Base-by-base conservation (phyloP, 2,797 vertebrate genomes). In the Protonibea diacanthus region DNA sequence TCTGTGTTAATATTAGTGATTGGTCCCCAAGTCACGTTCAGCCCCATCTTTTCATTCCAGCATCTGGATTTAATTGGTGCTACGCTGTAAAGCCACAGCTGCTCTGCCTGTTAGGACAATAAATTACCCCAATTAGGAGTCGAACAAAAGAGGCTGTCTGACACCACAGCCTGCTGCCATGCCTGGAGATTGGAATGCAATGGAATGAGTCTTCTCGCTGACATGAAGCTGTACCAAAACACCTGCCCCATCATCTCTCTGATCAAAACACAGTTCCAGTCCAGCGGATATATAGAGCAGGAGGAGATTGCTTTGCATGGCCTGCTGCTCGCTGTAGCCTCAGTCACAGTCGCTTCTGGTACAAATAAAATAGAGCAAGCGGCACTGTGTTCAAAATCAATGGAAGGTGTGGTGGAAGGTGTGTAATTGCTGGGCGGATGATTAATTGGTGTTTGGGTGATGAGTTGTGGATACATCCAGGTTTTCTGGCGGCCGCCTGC, bases 91-190 rank as follows among this genome's bases (percentile, higher is more conserved):
- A 93, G 90, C 87, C 91, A 88, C 94, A 95, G 94, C 94, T 95
- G 94, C 88, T 92, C 82, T 64, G 79, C 81, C 91, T 92, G 93
- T 94, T 94, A 94, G 86, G 90, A 92, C 92, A 94, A 93, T 94
- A 93, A 95, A 94, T 94, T 94, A 93, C 78, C 81, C 92, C 91
- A 94, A 95, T 95, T 93, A 94, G 85, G 85, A 91, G 87, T 72
- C 62, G 76, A 89, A 90, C 84, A 89, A 92, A 91, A 83, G 91
- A 86, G 85, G 78, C 86, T 75, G 89, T 70, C 80, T 87, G 88
- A 90, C 88, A 76, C 78, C 64, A 8, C 66, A 58, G 83, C 70
- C 78, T 49, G 48, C 65, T 52, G 60, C 84, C 78, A 74, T 52
- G 88, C 78, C 78, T 51, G 25, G 65, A 85, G 82, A 83, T 58